Evolutionary conservation across 2,797 vertebrate genomes (phyloP).

Genomic region (Neosilurus hyrtlii): DNA sequence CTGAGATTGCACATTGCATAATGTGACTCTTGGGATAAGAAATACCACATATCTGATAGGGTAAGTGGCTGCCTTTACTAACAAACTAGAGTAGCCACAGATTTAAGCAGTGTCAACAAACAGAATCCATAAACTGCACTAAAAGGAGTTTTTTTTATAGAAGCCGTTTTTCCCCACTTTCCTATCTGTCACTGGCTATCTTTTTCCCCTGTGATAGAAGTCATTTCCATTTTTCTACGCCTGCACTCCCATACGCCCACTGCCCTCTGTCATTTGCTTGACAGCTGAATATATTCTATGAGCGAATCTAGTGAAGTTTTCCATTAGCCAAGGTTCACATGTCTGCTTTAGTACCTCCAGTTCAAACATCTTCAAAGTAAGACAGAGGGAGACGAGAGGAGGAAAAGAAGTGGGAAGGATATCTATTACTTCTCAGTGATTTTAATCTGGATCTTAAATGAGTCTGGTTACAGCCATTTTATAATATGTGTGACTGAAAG

Average conservation of each 20-base stretch:
- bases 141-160: conserved; percentile 43
- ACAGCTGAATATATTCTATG: conserved; percentile 58
- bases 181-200: conserved; percentile 26
- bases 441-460: conserved; percentile 70
- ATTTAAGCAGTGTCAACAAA: conserved; percentile 52
- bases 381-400: conserved; percentile 51
- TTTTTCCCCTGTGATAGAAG: conserved; percentile 14
- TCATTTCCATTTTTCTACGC: conserved; percentile 27
- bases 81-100: conserved; percentile 47
- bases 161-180: conserved; percentile 9
- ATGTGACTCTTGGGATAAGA: conserved; percentile 43
- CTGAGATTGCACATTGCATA: conserved; percentile 51
- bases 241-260: conserved; percentile 12
- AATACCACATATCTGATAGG: conserved; percentile 43
- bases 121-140: conserved; percentile 36
- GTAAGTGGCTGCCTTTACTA: conserved; percentile 50
- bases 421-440: conserved; percentile 62
- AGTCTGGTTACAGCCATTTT: conserved; percentile 56
- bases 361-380: conserved; percentile 41
- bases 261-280: conserved; percentile 42
- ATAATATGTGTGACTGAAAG: conserved; percentile 1
- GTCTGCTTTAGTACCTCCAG: conserved; percentile 41
- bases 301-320: conserved; percentile 64
- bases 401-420: conserved; percentile 45
- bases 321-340: conserved; percentile 61